Conservation (phyloP, 2,113 vertebrate species). For the Tympanuchus pallidicinctus region DNA sequence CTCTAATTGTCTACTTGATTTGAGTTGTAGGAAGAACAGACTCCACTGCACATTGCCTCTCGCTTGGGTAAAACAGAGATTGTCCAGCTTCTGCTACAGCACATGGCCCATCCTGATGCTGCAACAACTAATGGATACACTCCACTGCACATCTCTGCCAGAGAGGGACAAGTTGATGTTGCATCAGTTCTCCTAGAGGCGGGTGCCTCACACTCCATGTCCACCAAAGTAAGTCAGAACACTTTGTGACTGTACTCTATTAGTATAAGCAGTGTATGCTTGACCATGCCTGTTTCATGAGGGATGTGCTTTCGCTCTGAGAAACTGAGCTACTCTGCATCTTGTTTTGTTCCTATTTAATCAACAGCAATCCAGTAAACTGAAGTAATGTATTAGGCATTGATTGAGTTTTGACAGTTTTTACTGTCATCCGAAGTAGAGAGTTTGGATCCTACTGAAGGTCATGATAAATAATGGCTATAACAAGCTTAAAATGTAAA, state of each 20-base stretch:
- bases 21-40: slow-evolving; percentile 95
- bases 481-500: not conserved
- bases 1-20: slow-evolving; percentile 40
- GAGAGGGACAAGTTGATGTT: slow-evolving; percentile 95
- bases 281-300: rapidly evolving
- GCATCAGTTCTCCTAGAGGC: slow-evolving; percentile 93
- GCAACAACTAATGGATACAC: slow-evolving; percentile 96
- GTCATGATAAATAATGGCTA: rapidly evolving
- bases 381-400: not conserved
- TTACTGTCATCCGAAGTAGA: not conserved
- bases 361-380: rapidly evolving
- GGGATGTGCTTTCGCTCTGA: rapidly evolving
- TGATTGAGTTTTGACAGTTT: not conserved
- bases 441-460: not conserved
- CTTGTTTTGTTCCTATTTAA: not conserved
- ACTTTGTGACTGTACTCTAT: rapidly evolving
- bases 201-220: slow-evolving; percentile 91
- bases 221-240: slow-evolving; percentile 87
- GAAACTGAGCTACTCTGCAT: not conserved
- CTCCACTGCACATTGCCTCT: slow-evolving; percentile 95
- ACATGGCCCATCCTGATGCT: slow-evolving; percentile 97
- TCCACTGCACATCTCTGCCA: slow-evolving; percentile 93
- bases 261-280: rapidly evolving
- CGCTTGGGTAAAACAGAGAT: slow-evolving; percentile 98
- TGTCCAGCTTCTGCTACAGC: slow-evolving; percentile 94